These are phyloP conservation scores for Alosa alosa DNA, from an alignment of 2,113 vertebrate species.

Conservation along the genomic window DNA sequence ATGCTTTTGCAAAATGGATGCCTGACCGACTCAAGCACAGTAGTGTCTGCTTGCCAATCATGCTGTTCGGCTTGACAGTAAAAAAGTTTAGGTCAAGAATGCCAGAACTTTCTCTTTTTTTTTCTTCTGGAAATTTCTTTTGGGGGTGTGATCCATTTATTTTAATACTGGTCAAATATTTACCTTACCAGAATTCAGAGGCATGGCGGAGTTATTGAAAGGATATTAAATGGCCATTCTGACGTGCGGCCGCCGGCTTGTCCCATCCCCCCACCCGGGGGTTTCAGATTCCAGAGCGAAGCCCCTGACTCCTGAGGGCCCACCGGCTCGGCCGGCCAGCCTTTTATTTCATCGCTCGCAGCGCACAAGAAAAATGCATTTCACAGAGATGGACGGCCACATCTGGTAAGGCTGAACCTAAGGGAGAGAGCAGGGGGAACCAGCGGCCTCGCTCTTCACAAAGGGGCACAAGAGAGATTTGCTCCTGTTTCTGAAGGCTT, in stretches of 20 bases:
- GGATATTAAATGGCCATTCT: conserved; percentile 31
- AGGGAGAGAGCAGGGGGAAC: neutral
- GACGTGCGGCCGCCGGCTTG: neutral
- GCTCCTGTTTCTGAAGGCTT: neutral
- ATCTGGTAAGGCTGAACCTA: conserved; percentile 17
- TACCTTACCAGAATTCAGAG: conserved; percentile 25
- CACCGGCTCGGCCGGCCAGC: neutral
- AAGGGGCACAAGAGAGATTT: neutral
- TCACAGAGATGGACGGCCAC: neutral
- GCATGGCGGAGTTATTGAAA: conserved; percentile 35
- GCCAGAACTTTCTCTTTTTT: neutral
- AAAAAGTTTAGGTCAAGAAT: neutral
- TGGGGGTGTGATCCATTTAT: conserved; percentile 24
- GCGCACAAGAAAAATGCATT: conserved; percentile 15
- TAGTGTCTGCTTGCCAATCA: neutral
- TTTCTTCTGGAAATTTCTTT: neutral
- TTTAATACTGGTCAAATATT: conserved; percentile 37
- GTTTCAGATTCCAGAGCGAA: neutral
- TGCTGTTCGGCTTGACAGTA: neutral
- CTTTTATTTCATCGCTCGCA: neutral
- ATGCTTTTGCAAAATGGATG: neutral
- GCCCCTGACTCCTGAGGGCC: neutral
- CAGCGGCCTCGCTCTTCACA: neutral
- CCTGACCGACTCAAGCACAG: neutral
- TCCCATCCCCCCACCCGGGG: neutral